Evolutionary conservation across 2,797 vertebrate species (phyloP).

Genomic region (Gadopsis marmoratus): DNA sequence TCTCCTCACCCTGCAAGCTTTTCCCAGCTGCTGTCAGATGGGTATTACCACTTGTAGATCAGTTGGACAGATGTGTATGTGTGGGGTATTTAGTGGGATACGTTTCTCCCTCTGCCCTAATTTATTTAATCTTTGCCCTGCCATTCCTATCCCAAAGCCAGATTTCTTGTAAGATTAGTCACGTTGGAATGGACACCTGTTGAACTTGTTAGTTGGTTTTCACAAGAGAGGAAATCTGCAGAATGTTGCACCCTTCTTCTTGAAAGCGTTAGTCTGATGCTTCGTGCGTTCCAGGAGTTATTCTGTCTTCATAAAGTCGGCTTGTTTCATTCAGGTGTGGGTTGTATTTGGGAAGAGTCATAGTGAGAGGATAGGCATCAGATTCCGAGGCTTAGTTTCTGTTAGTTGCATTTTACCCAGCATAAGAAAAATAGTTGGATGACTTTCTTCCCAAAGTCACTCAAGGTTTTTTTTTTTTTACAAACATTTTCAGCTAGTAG

Average conservation of each 20-base stretch:
- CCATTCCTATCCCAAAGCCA: not conserved
- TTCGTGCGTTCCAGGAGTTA: not conserved
- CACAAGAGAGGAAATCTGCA: not conserved
- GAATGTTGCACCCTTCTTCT: not conserved
- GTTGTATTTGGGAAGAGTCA: not conserved
- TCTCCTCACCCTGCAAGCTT: conserved; percentile 33
- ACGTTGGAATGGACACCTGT: conserved; percentile 36
- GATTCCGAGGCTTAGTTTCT: not conserved
- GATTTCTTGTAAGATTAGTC: conserved; percentile 16
- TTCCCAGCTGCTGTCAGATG: conserved; percentile 47
- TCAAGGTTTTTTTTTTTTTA: not conserved
- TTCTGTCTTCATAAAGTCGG: not conserved
- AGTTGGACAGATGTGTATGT: conserved; percentile 20
- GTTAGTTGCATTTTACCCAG: not conserved
- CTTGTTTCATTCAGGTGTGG: not conserved
- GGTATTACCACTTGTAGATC: conserved; percentile 30
- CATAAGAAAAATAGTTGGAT: not conserved
- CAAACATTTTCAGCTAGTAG: not conserved
- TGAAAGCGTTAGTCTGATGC: not conserved
- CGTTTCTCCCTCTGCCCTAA: not conserved
- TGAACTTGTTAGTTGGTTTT: conserved; percentile 12
- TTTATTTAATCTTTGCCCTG: not conserved
- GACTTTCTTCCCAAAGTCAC: not conserved
- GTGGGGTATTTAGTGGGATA: conserved; percentile 4
- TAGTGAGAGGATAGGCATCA: not conserved